These are phyloP conservation scores for Danio albolineatus DNA, from an alignment of 2,797 vertebrate genomes.

Conservation along the genomic window DNA sequence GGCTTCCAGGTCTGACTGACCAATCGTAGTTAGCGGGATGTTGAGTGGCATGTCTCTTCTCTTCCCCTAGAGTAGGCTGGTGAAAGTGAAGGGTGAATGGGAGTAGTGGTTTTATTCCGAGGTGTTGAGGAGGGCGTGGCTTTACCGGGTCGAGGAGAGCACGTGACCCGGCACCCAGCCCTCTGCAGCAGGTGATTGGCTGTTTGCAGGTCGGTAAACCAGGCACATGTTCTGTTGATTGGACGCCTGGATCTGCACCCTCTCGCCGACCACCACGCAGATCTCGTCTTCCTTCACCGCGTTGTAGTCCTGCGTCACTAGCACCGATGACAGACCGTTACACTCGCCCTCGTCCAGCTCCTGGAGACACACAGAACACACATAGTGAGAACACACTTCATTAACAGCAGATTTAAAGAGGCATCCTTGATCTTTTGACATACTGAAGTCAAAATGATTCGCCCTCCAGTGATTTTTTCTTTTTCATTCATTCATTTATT, in stretches of 20 bases:
- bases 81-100: conserved; percentile 49
- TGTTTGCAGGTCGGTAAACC: conserved; percentile 93
- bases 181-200: conserved; percentile 92
- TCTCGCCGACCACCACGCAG: conserved; percentile 92
- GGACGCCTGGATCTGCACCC: conserved; percentile 94
- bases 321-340: conserved; percentile 88
- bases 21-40: conserved; percentile 76
- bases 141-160: conserved; percentile 80
- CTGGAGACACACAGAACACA: conserved; percentile 42
- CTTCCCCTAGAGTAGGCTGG: conserved; percentile 72
- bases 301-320: conserved; percentile 93
- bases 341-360: conserved; percentile 85
- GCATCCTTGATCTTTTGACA: too few relatives aligned
- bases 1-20: conserved; percentile 69
- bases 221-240: conserved; percentile 99
- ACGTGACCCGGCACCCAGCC: conserved; percentile 96
- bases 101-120: conserved; percentile 42
- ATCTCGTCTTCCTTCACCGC: conserved; percentile 98
- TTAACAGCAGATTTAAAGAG: too few relatives aligned
- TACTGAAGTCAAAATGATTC: too few relatives aligned
- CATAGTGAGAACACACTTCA: too few relatives aligned
- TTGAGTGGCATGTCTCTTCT: conserved; percentile 81
- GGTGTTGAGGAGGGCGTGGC: conserved; percentile 26
- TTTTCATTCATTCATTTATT: too few relatives aligned
- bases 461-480: too few relatives aligned